A percentile compares a stretch with the other conserved stretches of the same genome.
phyloP scores from a whole-genome alignment of 2,888 invertebrate genomes.

The Melanostoma mellinum region DNA sequence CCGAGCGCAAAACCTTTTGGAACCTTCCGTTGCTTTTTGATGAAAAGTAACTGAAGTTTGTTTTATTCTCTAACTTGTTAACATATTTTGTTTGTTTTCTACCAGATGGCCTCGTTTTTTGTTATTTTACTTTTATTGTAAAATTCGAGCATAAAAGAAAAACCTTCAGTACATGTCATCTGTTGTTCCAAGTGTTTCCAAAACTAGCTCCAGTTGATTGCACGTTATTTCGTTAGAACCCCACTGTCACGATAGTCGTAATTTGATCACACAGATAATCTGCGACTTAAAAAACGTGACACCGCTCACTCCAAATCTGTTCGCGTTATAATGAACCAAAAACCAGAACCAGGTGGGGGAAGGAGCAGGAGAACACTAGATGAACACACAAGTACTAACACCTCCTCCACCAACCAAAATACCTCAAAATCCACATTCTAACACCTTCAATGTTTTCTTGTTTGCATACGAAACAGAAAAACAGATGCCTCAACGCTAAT shows the following conservation, averaged over 20 bases:
- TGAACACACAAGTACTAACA: background rate
- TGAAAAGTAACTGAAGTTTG: too few relatives aligned
- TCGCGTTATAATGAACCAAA: background rate
- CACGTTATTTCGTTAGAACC: background rate
- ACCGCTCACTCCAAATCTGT: constrained; percentile 12
- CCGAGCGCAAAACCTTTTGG: too few relatives aligned
- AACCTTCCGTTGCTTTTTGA: too few relatives aligned
- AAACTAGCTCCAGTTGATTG: too few relatives aligned
- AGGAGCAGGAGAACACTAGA: background rate
- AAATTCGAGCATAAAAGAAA: too few relatives aligned
- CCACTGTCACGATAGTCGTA: constrained; percentile 17
- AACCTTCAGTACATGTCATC: too few relatives aligned
- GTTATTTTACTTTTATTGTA: too few relatives aligned
- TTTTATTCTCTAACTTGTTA: too few relatives aligned
- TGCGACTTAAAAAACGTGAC: constrained; percentile 28
- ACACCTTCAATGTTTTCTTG: constrained; percentile 29
- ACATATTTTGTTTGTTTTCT: too few relatives aligned
- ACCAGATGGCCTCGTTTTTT: too few relatives aligned
- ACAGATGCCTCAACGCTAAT: constrained; percentile 27
- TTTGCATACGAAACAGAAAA: constrained; percentile 2
- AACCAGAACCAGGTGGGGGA: constrained; percentile 15
- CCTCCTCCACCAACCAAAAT: background rate
- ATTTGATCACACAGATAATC: constrained; percentile 21
- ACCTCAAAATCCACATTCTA: constrained; percentile 24
- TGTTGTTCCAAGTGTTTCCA: too few relatives aligned